Percentiles rank a stretch among this genome's conserved stretches.
These are phyloP conservation scores for Zaprionus kolodkinae DNA, from an alignment of 1,140 invertebrate species.

Conservation along the genomic window DNA sequence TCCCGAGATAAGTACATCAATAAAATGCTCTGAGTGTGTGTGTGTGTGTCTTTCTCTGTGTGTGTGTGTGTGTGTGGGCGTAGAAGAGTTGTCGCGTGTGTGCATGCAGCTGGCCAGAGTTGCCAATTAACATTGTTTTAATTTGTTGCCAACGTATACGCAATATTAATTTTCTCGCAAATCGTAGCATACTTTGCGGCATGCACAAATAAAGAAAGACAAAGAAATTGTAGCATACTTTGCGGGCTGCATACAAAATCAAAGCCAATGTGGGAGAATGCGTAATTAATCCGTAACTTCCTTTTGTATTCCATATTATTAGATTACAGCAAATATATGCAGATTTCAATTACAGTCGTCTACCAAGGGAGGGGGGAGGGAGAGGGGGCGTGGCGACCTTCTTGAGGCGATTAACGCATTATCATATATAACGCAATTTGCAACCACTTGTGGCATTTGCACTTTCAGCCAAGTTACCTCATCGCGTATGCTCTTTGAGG, in stretches of 20 bases:
- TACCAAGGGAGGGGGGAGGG: too few relatives aligned
- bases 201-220: neutral
- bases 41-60: too few relatives aligned
- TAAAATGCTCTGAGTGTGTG: too few relatives aligned
- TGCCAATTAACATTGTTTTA: neutral
- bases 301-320: too few relatives aligned
- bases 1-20: slow-evolving; percentile 20
- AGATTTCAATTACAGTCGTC: too few relatives aligned
- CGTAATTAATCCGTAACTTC: neutral
- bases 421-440: neutral
- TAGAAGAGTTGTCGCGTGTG: neutral
- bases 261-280: neutral
- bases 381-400: too few relatives aligned
- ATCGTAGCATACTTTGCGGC: neutral
- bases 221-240: too few relatives aligned
- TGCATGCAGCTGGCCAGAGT: neutral
- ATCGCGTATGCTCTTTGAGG: neutral
- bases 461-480: neutral
- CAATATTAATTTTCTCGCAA: too few relatives aligned
- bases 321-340: too few relatives aligned
- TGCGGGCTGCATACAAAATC: slow-evolving; percentile 1
- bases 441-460: slow-evolving; percentile 4
- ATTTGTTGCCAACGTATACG: too few relatives aligned
- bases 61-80: too few relatives aligned
- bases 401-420: slow-evolving; percentile 1